Conservation (phyloP, 2,797 vertebrate species). For the Monodelphis domestica region DNA sequence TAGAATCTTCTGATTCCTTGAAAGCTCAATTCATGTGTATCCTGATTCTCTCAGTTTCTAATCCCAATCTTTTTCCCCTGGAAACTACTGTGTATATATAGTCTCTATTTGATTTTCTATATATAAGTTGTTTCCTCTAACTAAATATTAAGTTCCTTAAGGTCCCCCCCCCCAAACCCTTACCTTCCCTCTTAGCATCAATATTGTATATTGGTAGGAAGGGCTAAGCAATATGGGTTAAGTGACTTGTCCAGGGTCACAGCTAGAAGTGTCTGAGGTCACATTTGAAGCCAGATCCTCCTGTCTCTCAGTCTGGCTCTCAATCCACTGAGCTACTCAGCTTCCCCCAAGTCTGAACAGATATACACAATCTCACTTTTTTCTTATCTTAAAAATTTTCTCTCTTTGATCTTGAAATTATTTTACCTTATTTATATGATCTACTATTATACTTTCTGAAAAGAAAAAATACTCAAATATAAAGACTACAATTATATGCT, state of each 20-base stretch:
- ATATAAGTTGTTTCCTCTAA: neutral
- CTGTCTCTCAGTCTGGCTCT: no score
- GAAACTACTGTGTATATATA: neutral
- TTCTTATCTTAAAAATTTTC: neutral
- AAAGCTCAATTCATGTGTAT: neutral
- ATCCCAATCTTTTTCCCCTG: neutral
- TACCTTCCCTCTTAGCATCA: no score
- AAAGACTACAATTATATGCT: neutral
- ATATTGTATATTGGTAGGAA: no score
- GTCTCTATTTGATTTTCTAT: neutral
- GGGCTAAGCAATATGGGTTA: no score
- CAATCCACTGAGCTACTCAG: no score
- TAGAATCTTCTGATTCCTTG: neutral
- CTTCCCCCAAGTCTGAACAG: no score
- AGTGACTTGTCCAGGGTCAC: no score
- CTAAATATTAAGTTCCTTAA: neutral
- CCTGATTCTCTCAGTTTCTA: neutral
- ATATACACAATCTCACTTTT: neutral
- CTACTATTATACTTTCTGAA: neutral
- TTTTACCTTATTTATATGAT: neutral
- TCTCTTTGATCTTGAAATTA: neutral
- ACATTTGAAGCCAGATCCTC: no score
- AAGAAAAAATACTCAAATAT: neutral
- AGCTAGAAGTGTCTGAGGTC: no score
- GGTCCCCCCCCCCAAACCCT: no score